Percentiles rank a stretch among this genome's conserved stretches.
Evolutionary conservation across 2,888 invertebrate species (phyloP).

Genomic region (Clivina fossor): DNA sequence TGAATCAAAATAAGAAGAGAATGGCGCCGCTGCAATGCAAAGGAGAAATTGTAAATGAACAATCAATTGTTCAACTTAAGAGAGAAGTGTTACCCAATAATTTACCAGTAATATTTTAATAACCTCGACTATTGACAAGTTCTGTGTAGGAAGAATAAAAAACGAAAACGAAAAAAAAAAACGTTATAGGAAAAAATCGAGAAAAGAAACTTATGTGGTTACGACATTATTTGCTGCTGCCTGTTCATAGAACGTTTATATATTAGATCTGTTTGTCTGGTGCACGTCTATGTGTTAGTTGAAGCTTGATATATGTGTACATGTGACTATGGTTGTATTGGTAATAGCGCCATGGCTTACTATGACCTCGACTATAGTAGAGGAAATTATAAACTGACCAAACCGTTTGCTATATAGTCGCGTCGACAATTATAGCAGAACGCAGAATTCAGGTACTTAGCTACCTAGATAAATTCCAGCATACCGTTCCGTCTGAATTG

Average conservation of each 20-base stretch:
- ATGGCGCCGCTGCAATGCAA: too few relatives aligned
- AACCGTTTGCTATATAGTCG: conserved; percentile 13
- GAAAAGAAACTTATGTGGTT: neutral
- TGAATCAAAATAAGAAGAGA: too few relatives aligned
- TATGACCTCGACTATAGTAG: conserved; percentile 14
- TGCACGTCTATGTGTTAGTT: neutral
- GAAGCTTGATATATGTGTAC: neutral
- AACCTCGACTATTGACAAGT: conserved; percentile 32
- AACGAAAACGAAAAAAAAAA: conserved; percentile 19
- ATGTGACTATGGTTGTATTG: conserved; percentile 7
- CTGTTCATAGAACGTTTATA: conserved; percentile 20
- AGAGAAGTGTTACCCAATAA: conserved; percentile 30
- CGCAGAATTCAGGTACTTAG: neutral
- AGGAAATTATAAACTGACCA: conserved; percentile 25
- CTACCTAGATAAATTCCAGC: neutral
- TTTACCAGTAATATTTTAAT: conserved; percentile 33
- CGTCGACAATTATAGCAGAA: neutral
- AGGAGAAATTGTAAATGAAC: conserved; percentile 15
- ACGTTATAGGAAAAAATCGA: conserved; percentile 3
- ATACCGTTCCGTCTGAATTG: neutral
- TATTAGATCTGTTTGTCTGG: conserved; percentile 17
- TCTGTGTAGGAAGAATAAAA: conserved; percentile 30
- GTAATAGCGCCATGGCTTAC: conserved; percentile 21
- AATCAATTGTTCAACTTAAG: conserved; percentile 24
- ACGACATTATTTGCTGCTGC: conserved; percentile 22